Base-by-base conservation (phyloP, 1,140 invertebrate genomes). In the Vanessa atalanta region DNA sequence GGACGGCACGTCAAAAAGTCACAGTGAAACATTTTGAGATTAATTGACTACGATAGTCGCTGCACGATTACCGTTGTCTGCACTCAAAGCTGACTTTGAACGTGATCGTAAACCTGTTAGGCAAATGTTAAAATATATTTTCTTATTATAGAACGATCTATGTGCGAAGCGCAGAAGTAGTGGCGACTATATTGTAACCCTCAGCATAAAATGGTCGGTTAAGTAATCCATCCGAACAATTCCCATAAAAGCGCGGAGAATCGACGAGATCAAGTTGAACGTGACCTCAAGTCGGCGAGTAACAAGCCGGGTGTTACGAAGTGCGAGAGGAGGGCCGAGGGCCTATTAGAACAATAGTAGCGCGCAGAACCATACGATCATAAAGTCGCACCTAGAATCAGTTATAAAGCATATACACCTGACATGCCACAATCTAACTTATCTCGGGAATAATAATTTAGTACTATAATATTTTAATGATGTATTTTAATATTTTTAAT, bases 301-400 rank as follows among this genome's bases (percentile, higher is more conserved):
- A 88, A 86, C 85, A 77, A 85, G 83, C 80, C 84, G 86, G 79
- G 78, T 83, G 77, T 83, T 82, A 79, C 63, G 81, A 79, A 66
- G 84, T 72, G 77, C 73, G 78, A 57, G 50, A 47, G 61, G 79
- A 81, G 81, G 76, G 78, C 79, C 75, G 78, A 81, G 68, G 79
- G 82, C 78, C 87, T 80, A 88, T 85, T 88, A 86, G 84, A 90
- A 90, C 84, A 90, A 91, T 89, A 85, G 88, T 84, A 85, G 82
- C 83, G 78, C 76, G 82, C 84, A 88, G 83, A 84, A 88, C 84
- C 88, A 83, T 87, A 82, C 83, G 82, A 87, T 89, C 88, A 84
- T 91, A 90, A 88, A 91, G 66, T 87, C 83, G 80, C 83, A 86
- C 83, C 83, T 85, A 81, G 82, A 88, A 87, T 84, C 82, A 83